Conservation (phyloP, 2,888 invertebrate genomes). For the Hydraecia micacea region DNA sequence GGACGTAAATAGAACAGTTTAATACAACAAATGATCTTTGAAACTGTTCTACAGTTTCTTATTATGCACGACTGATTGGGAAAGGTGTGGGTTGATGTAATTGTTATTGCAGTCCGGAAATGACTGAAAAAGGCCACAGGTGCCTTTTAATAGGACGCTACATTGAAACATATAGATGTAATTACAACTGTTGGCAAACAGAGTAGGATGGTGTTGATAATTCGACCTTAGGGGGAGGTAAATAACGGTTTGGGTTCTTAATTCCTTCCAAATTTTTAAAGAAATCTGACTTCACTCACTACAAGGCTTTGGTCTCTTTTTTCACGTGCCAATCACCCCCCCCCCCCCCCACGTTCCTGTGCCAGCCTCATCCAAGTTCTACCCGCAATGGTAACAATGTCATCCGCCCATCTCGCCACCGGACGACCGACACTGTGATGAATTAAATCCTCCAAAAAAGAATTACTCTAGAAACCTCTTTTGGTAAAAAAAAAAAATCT, state of each 20-base stretch:
- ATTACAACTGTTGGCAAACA: constrained; percentile 29
- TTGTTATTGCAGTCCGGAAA: constrained; percentile 39
- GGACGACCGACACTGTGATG: background rate
- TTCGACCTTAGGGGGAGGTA: constrained; percentile 1
- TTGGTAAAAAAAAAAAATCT: background rate
- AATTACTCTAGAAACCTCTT: too few relatives aligned
- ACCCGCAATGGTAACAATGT: background rate
- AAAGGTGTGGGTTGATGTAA: constrained; percentile 34
- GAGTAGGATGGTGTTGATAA: background rate
- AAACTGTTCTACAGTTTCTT: background rate
- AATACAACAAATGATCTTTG: background rate
- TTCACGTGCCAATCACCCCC: background rate
- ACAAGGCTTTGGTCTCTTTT: background rate
- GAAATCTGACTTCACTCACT: background rate
- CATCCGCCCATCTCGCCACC: background rate
- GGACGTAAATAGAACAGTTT: constrained; percentile 31
- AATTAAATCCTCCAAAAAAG: background rate
- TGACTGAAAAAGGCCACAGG: constrained; percentile 34
- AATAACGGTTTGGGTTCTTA: background rate
- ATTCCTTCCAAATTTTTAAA: background rate
- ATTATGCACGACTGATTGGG: background rate
- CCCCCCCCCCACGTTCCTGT: background rate
- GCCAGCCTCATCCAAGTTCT: background rate
- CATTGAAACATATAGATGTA: constrained; percentile 15
- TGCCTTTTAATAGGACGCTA: constrained; percentile 10